Evolutionary conservation across 1,140 invertebrate genomes (phyloP).

Genomic region (Lutraria rhynchaena): DNA sequence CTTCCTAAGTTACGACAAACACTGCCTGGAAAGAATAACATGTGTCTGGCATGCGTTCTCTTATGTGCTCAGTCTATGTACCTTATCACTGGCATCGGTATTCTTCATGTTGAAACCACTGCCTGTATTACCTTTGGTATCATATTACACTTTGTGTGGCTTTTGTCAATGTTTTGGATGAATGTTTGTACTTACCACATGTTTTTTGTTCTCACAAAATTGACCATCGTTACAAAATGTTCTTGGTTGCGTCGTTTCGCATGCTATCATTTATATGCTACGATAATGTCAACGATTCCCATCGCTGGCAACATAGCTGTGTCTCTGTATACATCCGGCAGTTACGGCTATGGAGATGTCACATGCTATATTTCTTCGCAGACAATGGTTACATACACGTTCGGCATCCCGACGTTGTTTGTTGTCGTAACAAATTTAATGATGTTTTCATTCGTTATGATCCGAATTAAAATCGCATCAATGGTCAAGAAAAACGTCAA

Average conservation of each 20-base stretch:
- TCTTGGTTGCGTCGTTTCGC: neutral
- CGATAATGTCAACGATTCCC: neutral
- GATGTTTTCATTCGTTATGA: conserved; percentile 13
- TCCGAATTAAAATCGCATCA: neutral
- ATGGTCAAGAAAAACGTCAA: neutral
- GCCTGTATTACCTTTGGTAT: neutral
- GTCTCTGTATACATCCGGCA: neutral
- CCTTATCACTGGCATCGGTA: neutral
- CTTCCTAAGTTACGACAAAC: neutral
- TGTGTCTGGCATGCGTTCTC: neutral
- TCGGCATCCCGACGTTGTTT: conserved; percentile 4
- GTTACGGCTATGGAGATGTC: neutral
- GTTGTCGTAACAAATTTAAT: conserved; percentile 3
- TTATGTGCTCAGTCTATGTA: conserved; percentile 9
- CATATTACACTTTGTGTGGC: neutral
- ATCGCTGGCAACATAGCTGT: neutral
- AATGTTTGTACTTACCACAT: conserved; percentile 30
- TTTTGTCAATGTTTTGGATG: conserved; percentile 15
- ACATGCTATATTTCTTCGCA: conserved; percentile 14
- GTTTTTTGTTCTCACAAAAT: neutral
- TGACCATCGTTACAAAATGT: neutral
- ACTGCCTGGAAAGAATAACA: conserved; percentile 18
- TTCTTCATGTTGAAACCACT: neutral
- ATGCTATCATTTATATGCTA: conserved; percentile 7
- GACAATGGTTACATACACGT: neutral